phyloP scores from a whole-genome alignment of 2,797 vertebrate species.

The Hybognathus amarus region DNA sequence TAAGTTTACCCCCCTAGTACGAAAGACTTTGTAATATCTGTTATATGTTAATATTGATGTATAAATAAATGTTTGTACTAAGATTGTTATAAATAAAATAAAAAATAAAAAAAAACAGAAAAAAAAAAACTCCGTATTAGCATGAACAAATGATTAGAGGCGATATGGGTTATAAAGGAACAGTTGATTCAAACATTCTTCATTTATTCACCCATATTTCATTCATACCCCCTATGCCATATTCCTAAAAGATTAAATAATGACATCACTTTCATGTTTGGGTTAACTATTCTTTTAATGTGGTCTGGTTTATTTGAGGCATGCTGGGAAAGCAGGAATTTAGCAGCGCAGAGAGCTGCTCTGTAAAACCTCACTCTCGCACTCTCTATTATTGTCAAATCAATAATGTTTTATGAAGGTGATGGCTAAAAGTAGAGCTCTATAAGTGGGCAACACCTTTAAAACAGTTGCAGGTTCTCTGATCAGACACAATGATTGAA shows the following conservation, averaged over 20 bases:
- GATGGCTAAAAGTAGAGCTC: not conserved
- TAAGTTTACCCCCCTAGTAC: no score
- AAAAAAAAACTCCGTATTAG: no score
- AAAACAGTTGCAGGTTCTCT: not conserved
- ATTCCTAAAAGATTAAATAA: not conserved
- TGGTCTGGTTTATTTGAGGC: not conserved
- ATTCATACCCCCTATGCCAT: not conserved
- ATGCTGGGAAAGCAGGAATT: slow-evolving; percentile 1
- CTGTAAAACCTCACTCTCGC: not conserved
- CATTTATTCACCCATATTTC: not conserved
- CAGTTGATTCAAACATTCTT: not conserved
- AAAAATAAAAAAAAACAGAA: no score
- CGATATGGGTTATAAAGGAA: not conserved
- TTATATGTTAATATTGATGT: no score
- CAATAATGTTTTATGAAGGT: slow-evolving; percentile 35
- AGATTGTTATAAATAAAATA: no score
- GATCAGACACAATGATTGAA: not conserved
- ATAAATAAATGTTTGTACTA: no score
- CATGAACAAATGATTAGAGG: not conserved
- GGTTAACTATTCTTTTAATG: not conserved
- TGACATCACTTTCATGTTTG: not conserved
- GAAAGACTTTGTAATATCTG: no score
- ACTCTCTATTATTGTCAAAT: slow-evolving; percentile 5
- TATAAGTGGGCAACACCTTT: slow-evolving; percentile 8
- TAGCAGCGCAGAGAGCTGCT: not conserved